Evolutionary conservation across 92 coral and sea anemone genomes (phyloP), one percentile per base, ranked within the genome.

Genomic region (Bergia sp.): DNA sequence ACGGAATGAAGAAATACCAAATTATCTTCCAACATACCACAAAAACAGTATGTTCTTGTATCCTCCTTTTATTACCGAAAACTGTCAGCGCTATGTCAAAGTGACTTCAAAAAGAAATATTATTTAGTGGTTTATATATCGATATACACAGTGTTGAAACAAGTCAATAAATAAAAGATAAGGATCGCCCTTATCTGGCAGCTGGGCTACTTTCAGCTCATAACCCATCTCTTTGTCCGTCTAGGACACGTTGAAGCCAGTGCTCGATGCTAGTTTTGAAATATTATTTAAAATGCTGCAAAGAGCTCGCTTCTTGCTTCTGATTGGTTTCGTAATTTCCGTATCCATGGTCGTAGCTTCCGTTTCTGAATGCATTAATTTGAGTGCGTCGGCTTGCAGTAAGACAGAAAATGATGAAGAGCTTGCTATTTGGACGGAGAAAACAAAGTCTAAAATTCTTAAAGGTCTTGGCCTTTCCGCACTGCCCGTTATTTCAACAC

Each of bases 91-190:
- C 69, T 20, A 61, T 20, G 65, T 20, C 5, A 18, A 16, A 61
- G 41, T 15, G 37, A n/a, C 8, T 16, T 76, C 0, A 16, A 12
- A 21, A 12, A 74, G 21, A 74, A 37, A 74, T 13, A 38, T 15
- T 37, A 11, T 37, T 42, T 80, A 36, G 73, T 36, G 50, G 85
- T 53, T 50, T 80, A 50, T 38, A 16, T 15, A 7, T 57, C 69
- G 73, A 55, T 36, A 49, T 80, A 73, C 71, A 0, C 12, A 73
- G 83, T 57, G 85, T 80, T 80, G 72, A 80, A 55, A 80, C 37
- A 80, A 18, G 13, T 37, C 49, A 80, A 53, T 80, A 38, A 80
- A 53, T 15, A 29, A 11, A 41, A 80, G 85, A 80, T 80, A 80
- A 38, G 13, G 44, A 80, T 80, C 85, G 21, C 43, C 29, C 71